Evolutionary conservation across 2,888 invertebrate species (phyloP).

Genomic region (Lasioglossum calceatum): DNA sequence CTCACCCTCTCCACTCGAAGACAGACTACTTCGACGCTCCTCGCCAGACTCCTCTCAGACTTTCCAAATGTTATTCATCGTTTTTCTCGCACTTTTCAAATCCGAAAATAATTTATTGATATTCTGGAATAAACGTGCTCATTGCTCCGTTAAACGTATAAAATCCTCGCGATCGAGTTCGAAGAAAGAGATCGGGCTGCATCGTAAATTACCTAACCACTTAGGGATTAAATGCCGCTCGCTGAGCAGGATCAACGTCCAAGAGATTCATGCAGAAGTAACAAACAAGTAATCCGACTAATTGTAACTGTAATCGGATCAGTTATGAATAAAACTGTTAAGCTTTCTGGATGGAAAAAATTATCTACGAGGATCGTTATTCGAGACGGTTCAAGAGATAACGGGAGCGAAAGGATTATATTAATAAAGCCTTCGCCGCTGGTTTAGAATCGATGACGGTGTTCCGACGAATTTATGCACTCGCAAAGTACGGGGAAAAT

Average conservation of each 20-base stretch:
- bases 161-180: not conserved
- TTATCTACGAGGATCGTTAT: not conserved
- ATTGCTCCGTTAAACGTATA: not conserved
- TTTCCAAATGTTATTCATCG: conserved; percentile 45
- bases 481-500: not conserved
- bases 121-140: not conserved
- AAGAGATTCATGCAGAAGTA: not conserved
- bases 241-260: conserved; percentile 3
- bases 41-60: conserved; percentile 39
- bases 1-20: conserved; percentile 29
- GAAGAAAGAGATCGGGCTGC: not conserved
- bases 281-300: not conserved
- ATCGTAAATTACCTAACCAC: not conserved
- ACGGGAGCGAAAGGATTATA: not conserved
- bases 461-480: too few relatives aligned
- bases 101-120: not conserved
- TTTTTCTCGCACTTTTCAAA: not conserved
- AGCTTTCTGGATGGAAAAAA: not conserved
- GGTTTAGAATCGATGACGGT: too few relatives aligned
- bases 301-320: conserved; percentile 5
- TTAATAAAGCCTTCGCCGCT: not conserved
- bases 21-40: conserved; percentile 28
- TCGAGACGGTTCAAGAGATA: not conserved
- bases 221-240: not conserved
- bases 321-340: not conserved